These are phyloP conservation scores for Galeruca laticollis DNA, from an alignment of 2,888 invertebrate genomes.

Conservation along the genomic window DNA sequence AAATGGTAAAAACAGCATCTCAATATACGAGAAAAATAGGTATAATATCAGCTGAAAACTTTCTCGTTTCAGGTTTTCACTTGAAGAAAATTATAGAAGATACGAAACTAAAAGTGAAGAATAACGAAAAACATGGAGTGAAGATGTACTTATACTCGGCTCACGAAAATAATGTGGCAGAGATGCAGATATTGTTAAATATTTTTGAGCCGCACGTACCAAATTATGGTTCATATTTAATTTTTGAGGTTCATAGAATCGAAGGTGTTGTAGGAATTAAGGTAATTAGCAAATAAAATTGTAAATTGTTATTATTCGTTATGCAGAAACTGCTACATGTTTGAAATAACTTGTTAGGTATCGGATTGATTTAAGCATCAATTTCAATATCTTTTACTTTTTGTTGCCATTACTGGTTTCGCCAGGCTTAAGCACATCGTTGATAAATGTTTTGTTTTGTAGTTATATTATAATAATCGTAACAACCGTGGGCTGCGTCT, in stretches of 20 bases:
- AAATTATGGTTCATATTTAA: conserved; percentile 59
- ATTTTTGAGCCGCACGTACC: conserved; percentile 66
- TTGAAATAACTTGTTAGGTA: no score
- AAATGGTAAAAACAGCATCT: no score
- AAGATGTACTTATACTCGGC: conserved; percentile 64
- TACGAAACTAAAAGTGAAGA: conserved; percentile 44
- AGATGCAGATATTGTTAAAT: conserved; percentile 65
- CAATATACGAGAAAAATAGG: no score
- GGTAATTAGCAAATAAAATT: conserved; percentile 46
- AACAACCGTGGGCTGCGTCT: conserved; percentile 43
- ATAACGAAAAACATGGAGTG: conserved; percentile 23
- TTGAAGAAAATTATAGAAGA: conserved; percentile 52
- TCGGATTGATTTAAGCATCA: no score
- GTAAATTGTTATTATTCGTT: no score
- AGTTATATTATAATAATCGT: conserved; percentile 56
- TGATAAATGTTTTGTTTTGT: no score
- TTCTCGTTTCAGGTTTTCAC: conserved; percentile 58
- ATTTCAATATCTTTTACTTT: no score
- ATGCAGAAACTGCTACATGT: no score
- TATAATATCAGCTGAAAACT: no score
- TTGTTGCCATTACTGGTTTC: no score
- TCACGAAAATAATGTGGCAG: conserved; percentile 70
- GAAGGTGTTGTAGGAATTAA: conserved; percentile 53
- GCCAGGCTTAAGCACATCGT: no score
- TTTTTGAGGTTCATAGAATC: conserved; percentile 60